Base-by-base conservation (phyloP, 2,888 invertebrate species). In the Bellardia bayeri region DNA sequence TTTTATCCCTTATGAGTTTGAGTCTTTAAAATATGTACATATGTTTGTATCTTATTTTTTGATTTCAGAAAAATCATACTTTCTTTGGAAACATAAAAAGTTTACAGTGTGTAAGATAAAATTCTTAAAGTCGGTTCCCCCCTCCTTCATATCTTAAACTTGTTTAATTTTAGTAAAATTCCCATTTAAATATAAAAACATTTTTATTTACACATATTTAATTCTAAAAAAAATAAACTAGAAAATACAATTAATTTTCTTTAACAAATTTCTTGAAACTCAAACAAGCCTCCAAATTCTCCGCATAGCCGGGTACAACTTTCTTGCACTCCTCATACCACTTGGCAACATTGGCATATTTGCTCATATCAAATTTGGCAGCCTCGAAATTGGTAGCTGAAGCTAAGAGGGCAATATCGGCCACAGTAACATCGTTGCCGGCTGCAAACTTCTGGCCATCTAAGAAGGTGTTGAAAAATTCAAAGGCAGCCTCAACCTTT, bases 401-500 rank as follows among this genome's bases (percentile, higher is more conserved):
- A 6, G 96, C 95, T 30, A 96, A 94, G 30, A 97, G 92, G 49
- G 95, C 94, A 49, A 97, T 94, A 93, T 97, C 97, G 2, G 97
- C 97, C 14, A 97, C 92, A 2, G 97, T 97, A 69, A 97, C 93
- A 89, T 94, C 94, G 86, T 95, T 94, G 0, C 97, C 97, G n/a
- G 97, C 97, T 40, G 94, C 95, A 93, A 95, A 16, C 96, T 95
- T 94, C 90, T 96, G 95, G 0, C 95, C 95, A 40, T 95, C 95
- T 23, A 97, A 94, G 94, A 96, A 96, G 16, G 93, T 95, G 89
- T 97, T 95, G 61, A 97, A 93, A 88, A 96, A 95, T 69, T 94
- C 94, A 63, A 97, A 94, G 0, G 96, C 96, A 2, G 95, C 95
- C 37, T 95, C 95, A 56, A 97, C 94, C 91, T 96, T 96, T 87